Evolutionary conservation across 2,797 vertebrate species (phyloP).

Genomic region (Alosa sapidissima): DNA sequence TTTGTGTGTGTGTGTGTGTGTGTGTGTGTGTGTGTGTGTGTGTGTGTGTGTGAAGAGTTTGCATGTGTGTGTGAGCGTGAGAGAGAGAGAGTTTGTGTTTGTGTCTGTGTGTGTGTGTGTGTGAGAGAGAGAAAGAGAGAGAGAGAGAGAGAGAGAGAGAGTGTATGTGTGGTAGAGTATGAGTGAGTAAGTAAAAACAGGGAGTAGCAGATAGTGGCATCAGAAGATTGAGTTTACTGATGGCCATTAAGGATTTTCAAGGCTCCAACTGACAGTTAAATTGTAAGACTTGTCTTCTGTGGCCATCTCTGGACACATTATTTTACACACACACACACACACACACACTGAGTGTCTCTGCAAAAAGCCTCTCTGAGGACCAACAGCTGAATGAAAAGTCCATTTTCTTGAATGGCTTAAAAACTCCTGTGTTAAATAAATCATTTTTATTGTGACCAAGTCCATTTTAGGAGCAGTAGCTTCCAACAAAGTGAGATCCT

Average conservation of each 20-base stretch:
- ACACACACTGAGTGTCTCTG: neutral
- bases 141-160: too few relatives aligned
- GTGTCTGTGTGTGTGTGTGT: too few relatives aligned
- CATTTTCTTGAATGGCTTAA: conserved; percentile 8
- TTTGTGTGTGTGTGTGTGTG: neutral
- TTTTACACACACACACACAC: neutral
- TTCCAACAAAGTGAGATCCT: neutral
- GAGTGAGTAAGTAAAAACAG: neutral
- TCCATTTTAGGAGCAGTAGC: neutral
- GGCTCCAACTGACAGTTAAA: neutral
- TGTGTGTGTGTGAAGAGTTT: neutral
- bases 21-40: too few relatives aligned
- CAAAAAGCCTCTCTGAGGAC: neutral
- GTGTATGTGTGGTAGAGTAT: neutral
- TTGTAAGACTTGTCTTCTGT: neutral
- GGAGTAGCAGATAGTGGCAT: neutral
- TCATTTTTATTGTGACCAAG: neutral
- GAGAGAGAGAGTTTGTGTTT: too few relatives aligned
- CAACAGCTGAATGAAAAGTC: conserved; percentile 1
- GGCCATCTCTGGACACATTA: neutral
- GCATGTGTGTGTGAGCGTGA: too few relatives aligned
- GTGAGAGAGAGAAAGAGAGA: too few relatives aligned
- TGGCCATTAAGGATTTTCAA: neutral
- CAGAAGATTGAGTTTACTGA: neutral
- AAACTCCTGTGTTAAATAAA: conserved; percentile 16